Base-by-base conservation (phyloP, 2,888 invertebrate species). In the Chaitophorus viminalis region DNA sequence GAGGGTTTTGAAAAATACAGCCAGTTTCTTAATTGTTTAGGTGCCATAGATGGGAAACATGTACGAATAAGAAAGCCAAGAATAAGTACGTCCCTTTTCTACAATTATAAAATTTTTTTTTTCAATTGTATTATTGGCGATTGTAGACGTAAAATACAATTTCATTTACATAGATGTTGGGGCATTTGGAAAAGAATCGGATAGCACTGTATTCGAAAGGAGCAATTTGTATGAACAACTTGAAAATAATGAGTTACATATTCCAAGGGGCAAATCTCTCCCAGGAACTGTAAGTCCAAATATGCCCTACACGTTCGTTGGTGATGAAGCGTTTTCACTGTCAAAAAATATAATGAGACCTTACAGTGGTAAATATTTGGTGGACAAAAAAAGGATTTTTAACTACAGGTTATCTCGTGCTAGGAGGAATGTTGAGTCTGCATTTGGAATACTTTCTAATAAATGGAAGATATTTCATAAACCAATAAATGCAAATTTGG, bases 71-170 rank as follows among this genome's bases (percentile, higher is more conserved):
- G 68, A 70, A 70, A 70, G 31, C 68, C 68, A 29, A 70, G 14
- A 70, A 70, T 0, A 3, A 70, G 68, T 70, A 8, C 29, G 14
- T 70, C 68, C 1, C 68, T 70, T 9, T 70, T 31, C 9, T 70
- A 70, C 29, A 70, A 31, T 70, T 70, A 70, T 14, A 70, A 70
- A 29, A 70, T n/a, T 39, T 75, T 75, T 75, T 3, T 46, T 76
- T 89, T 90, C 90, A n/a, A 77, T 77, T 52, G 77, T 77, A 21
- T 77, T 77, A 17, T 21, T 77, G 29, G 46, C 77, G 29, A 52
- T 77, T n/a, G 77, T 77, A 77, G 77, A 77, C 52, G 52, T 29
- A 9, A 77, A 76, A 9, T 76, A 76, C 31, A 76, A 76, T 8
- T 76, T 76, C 31, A 39, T 76, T 76, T 76, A 76, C n/a, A 46